phyloP scores from a whole-genome alignment of 2,888 invertebrate species.

The Pollenia amentaria region DNA sequence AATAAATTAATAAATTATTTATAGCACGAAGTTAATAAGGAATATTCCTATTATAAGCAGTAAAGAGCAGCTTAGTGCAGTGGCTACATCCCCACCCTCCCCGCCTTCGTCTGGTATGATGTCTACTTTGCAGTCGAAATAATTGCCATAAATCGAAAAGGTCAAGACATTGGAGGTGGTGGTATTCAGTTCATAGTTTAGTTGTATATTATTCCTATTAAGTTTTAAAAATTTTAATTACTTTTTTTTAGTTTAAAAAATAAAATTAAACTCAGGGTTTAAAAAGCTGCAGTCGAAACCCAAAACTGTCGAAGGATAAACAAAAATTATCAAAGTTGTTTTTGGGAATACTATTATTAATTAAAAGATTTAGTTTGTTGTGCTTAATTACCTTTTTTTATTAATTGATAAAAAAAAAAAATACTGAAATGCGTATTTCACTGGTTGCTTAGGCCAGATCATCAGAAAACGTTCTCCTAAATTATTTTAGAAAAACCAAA shows the following conservation, averaged over 20 bases:
- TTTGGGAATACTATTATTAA: no score
- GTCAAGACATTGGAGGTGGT: constrained; percentile 77
- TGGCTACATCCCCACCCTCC: constrained; percentile 45
- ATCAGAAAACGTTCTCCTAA: no score
- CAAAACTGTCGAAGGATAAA: no score
- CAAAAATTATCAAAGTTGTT: no score
- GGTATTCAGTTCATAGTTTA: constrained; percentile 74
- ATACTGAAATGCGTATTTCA: no score
- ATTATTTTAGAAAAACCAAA: no score
- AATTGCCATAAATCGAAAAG: constrained; percentile 80
- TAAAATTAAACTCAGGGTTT: no score
- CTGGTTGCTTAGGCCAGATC: no score
- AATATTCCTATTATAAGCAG: constrained; percentile 11
- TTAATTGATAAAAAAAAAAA: no score
- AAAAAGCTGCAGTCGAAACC: no score
- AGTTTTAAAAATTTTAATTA: neutral
- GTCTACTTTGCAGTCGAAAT: constrained; percentile 75
- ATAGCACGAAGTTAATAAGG: constrained; percentile 29
- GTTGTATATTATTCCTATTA: constrained; percentile 31
- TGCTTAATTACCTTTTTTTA: no score
- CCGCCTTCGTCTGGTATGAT: neutral
- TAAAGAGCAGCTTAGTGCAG: neutral
- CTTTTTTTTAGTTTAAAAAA: neutral
- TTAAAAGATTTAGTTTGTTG: no score
- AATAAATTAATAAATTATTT: constrained; percentile 3